Evolutionary conservation across 2,888 invertebrate genomes (phyloP), one percentile per base, ranked within the genome.

Genomic region (Cabera pusaria): DNA sequence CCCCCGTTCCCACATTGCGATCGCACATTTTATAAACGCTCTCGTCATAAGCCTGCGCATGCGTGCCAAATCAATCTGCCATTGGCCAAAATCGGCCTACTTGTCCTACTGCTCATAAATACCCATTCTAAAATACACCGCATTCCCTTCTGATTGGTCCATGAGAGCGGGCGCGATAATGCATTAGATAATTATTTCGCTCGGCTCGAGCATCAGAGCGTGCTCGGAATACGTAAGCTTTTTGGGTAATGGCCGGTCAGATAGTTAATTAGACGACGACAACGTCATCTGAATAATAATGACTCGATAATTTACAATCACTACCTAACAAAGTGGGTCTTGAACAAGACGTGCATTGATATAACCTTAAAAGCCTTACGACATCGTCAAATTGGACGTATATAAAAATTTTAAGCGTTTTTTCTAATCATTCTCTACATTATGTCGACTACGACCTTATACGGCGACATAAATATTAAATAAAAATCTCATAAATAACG

Each of bases 1-100:
- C 69, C 71, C 85, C 63, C 67, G 63, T 86, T 86, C 86, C 71
- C 85, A 85, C 79, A 77, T 66, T n/a, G 67, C 67, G 65, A 67
- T 70, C 59, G 57, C 64, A 50, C 53, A 57, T 72, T 69, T 66
- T 72, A 71, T 63, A 68, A 66, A 67, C 67, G 75, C 74, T 77
- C 66, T 62, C 69, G 68, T 73, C 70, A 66, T 59, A 68, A 64
- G 62, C 59, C 40, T 35, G 66, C 76, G 76, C 74, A 69, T 78
- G 81, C 75, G 79, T 67, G 60, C 59, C 61, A 71, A 72, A 71
- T 72, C 66, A 67, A 70, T 64, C 65, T 50, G 52, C 69, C 52
- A 81, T 77, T 80, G 80, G 80, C 59, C 64, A 64, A 69, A 69
- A 68, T 64, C 56, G 41, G 49, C 46, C 57, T 49, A 57, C 60